Conservation (phyloP, 2,113 vertebrate species). For the Zootoca vivipara region DNA sequence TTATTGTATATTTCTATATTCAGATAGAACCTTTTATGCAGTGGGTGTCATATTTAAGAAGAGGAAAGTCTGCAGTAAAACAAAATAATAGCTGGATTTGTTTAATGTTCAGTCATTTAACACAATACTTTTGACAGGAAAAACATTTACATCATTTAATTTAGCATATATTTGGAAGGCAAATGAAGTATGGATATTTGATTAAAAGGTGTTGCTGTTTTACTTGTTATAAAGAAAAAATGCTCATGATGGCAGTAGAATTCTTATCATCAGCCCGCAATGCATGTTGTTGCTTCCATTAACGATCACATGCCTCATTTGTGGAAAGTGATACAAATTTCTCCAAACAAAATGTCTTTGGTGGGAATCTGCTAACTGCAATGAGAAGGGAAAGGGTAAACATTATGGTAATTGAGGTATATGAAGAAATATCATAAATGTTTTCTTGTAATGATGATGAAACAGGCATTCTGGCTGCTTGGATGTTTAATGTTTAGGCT, state of each 20-base stretch:
- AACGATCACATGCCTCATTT: conserved; percentile 54
- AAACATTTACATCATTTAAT: background rate
- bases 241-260: conserved; percentile 85
- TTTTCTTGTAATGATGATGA: conserved; percentile 42
- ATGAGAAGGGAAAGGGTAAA: conserved; percentile 6
- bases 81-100: background rate
- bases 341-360: conserved; percentile 47
- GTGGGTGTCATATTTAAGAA: background rate
- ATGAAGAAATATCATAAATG: conserved; percentile 41
- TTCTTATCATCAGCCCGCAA: conserved; percentile 72
- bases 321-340: conserved; percentile 56
- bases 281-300: conserved; percentile 51
- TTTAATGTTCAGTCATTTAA: conserved; percentile 45
- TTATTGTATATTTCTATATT: background rate
- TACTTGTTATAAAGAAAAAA: conserved; percentile 78
- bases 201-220: conserved; percentile 41
- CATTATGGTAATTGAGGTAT: conserved; percentile 26
- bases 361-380: conserved; percentile 38
- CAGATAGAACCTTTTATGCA: background rate
- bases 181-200: conserved; percentile 42
- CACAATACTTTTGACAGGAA: background rate
- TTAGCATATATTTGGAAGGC: conserved; percentile 1
- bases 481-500: conserved; percentile 44
- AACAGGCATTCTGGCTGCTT: background rate
- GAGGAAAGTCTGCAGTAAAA: conserved; percentile 20